These are phyloP conservation scores for Nasonovia ribisnigri DNA, from an alignment of 2,888 invertebrate genomes.

Conservation along the genomic window DNA sequence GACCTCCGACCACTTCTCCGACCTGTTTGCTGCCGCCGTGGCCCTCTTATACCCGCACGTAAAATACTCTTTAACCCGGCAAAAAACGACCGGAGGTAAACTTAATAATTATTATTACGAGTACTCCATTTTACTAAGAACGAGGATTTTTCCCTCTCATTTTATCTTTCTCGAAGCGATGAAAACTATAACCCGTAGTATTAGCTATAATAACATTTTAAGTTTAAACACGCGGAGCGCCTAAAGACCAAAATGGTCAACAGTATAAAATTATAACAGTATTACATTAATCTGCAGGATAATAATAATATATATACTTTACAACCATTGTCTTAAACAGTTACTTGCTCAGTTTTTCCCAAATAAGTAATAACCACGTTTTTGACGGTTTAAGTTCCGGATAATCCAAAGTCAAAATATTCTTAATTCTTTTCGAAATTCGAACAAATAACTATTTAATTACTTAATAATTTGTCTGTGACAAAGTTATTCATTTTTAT, in stretches of 20 bases:
- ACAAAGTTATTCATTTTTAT: background rate
- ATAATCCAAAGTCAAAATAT: background rate
- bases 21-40: background rate
- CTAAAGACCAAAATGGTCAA: constrained; percentile 2
- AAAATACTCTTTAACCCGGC: constrained; percentile 52
- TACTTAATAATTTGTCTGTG: background rate
- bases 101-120: constrained; percentile 60
- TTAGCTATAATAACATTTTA: constrained; percentile 36
- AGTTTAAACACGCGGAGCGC: background rate
- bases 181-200: background rate
- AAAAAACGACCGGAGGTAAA: constrained; percentile 60
- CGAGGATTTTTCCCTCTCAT: background rate
- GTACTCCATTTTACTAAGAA: constrained; percentile 18
- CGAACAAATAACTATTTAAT: background rate
- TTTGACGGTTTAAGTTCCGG: background rate
- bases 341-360: background rate
- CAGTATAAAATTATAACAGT: background rate
- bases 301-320: background rate
- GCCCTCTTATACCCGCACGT: constrained; percentile 4
- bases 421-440: background rate
- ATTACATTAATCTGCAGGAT: constrained; percentile 15
- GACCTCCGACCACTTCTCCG: constrained; percentile 1
- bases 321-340: background rate
- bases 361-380: background rate
- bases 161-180: constrained; percentile 29